Evolutionary conservation across 2,797 vertebrate genomes (phyloP).

Genomic region (Cryptoprocta ferox): DNA sequence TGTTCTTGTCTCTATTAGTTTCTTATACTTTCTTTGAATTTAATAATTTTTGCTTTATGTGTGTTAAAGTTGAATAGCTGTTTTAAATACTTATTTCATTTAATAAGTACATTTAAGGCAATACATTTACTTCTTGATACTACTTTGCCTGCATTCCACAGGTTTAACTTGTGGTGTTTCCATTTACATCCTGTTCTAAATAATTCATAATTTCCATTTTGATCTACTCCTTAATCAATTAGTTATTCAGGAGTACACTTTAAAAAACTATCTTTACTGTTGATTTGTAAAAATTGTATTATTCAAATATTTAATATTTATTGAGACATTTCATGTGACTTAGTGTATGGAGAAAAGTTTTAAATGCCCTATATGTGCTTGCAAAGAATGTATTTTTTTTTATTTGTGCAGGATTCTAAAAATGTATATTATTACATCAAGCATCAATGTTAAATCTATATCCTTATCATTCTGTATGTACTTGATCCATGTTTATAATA

Average conservation of each 20-base stretch:
- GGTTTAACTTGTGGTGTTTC: constrained; percentile 3
- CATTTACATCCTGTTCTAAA: background rate
- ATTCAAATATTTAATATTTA: background rate
- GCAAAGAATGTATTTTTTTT: background rate
- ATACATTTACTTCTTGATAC: background rate
- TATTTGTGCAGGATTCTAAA: background rate
- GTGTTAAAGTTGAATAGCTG: background rate
- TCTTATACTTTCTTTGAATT: background rate
- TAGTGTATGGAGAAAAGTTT: background rate
- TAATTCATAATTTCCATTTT: constrained; percentile 25
- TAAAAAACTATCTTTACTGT: background rate
- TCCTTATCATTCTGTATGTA: background rate
- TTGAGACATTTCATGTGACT: background rate
- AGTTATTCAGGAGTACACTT: background rate
- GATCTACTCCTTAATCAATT: background rate
- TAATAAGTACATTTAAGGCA: background rate
- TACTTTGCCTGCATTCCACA: background rate
- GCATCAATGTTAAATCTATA: background rate
- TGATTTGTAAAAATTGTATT: background rate
- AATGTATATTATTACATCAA: background rate
- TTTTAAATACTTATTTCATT: background rate
- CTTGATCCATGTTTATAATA: background rate
- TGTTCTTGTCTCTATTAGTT: background rate
- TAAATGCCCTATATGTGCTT: background rate
- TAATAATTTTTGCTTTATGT: constrained; percentile 10